Evolutionary conservation across 2,797 vertebrate genomes (phyloP), one percentile per base, ranked within the genome.

Genomic region (Morelia viridis): DNA sequence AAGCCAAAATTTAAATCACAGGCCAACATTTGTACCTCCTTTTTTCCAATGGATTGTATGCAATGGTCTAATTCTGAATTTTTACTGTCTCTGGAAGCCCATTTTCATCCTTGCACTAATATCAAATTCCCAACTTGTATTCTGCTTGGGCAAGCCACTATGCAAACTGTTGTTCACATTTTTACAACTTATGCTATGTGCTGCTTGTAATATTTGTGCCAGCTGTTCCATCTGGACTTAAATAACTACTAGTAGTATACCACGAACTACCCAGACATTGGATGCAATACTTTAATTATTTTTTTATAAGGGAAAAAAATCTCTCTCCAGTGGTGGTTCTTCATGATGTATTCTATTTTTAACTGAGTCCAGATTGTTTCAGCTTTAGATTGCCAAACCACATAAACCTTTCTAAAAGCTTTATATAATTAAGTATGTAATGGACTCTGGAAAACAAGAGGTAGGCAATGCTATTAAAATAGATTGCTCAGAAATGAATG

Each of bases 361-460:
- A 19, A 58, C 26, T n/a, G 53, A 46, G 68, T 19, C 28, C 13
- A 83, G 62, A 83, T 2, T 61, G 46, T 88, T 90, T 85, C 22
- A 53, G 61, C 28, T 64, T 85, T 26, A 56, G 10, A 41, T 41
- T 85, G 46, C 71, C 58, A 88, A 61, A 83, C 91, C 86, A 71
- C 80, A 60, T 3, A 19, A 89, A 12, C 10, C 50, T 68, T 50
- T 62, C 9, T 61, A 85, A 89, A 85, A 89, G 80, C 61, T 61
- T 87, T 61, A 87, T 50, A 85, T 89, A 89, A 89, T 85, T n/a
- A 31, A 85, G 62, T 83, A 71, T 41, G 28, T 61, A 89, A 85
- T 85, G 61, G 76, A 65, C 35, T 84, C 60, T 57, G 50, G n/a
- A 64, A 68, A 56, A 65, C 11, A 26, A 22, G 8, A 86, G n/a